These are phyloP conservation scores for Bombus waltoni DNA, from an alignment of 1,140 invertebrate species.

Conservation along the genomic window DNA sequence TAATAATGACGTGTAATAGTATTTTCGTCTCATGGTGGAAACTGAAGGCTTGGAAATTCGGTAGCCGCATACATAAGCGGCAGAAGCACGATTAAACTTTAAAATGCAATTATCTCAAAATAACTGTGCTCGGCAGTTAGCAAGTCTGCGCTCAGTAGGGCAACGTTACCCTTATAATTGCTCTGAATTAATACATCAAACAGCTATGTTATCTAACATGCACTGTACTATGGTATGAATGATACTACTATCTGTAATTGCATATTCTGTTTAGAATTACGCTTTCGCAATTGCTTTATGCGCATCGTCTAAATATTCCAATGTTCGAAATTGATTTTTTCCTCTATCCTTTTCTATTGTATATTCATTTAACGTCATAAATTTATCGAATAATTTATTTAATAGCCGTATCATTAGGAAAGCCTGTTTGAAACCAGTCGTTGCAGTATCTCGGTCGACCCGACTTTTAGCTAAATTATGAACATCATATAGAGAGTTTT, in stretches of 20 bases:
- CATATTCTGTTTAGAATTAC: constrained; percentile 25
- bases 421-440: too few relatives aligned
- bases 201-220: constrained; percentile 35
- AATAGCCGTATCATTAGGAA: too few relatives aligned
- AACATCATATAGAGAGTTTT: too few relatives aligned
- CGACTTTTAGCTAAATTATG: too few relatives aligned
- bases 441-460: too few relatives aligned
- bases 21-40: not conserved
- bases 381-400: too few relatives aligned
- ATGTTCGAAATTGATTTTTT: too few relatives aligned
- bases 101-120: constrained; percentile 55
- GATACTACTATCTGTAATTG: constrained; percentile 9
- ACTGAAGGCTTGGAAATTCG: not conserved
- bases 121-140: constrained; percentile 43
- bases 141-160: constrained; percentile 27
- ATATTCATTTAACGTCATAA: too few relatives aligned
- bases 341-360: too few relatives aligned
- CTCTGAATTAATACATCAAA: constrained; percentile 52
- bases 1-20: constrained; percentile 13
- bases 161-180: constrained; percentile 41
- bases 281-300: not conserved
- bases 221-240: not conserved
- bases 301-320: not conserved
- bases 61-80: constrained; percentile 19
- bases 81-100: constrained; percentile 46